These are phyloP conservation scores for Silurus asotus DNA, from an alignment of 2,113 vertebrate genomes.

Conservation along the genomic window DNA sequence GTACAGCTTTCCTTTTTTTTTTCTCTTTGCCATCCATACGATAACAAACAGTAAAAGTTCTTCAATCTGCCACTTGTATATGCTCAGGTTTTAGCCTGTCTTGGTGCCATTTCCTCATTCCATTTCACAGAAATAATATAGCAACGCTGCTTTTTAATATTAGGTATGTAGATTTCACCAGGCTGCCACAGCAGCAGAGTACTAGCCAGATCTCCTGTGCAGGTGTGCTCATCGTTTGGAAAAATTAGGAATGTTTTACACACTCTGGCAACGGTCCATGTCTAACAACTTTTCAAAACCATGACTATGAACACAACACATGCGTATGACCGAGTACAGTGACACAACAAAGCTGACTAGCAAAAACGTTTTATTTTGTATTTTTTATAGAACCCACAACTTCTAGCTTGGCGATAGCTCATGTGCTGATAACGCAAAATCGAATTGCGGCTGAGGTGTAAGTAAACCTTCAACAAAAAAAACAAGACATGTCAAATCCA, in stretches of 20 bases:
- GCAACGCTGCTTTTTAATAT: slow-evolving; percentile 10
- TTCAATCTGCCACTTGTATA: neutral
- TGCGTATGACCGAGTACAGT: slow-evolving; percentile 32
- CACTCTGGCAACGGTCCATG: slow-evolving; percentile 19
- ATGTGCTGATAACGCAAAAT: slow-evolving; percentile 8
- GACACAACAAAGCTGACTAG: slow-evolving; percentile 36
- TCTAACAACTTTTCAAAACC: slow-evolving; percentile 21
- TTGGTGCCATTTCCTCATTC: slow-evolving; percentile 12
- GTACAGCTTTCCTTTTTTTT: slow-evolving; percentile 1
- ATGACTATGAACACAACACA: slow-evolving; percentile 28
- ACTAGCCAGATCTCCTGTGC: neutral
- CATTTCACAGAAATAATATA: slow-evolving; percentile 45
- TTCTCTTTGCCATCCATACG: slow-evolving; percentile 2
- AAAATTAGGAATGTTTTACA: neutral
- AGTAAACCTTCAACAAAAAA: slow-evolving; percentile 23
- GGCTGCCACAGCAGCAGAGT: neutral
- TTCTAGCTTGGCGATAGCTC: slow-evolving; percentile 36
- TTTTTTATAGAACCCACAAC: slow-evolving; percentile 30
- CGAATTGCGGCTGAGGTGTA: neutral
- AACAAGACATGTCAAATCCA: neutral
- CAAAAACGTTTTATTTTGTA: neutral
- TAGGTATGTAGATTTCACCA: neutral
- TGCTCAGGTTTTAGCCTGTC: neutral
- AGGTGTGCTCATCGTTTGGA: neutral
- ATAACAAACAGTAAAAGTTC: slow-evolving; percentile 21